Conservation (phyloP, 2,797 vertebrate genomes). For the Lacerta viridis region DNA sequence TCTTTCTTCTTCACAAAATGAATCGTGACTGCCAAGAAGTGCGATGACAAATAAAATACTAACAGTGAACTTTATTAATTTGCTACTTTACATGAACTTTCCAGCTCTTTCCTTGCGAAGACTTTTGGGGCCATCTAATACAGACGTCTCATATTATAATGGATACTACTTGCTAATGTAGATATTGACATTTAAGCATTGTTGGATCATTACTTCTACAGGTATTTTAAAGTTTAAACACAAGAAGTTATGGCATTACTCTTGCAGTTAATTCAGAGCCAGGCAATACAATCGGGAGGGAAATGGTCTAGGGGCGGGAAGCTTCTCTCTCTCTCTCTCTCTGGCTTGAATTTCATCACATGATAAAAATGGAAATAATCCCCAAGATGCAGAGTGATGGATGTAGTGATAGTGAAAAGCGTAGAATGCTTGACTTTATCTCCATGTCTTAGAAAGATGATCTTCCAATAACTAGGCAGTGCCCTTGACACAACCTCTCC, state of each 20-base stretch:
- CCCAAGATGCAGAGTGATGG: not conserved
- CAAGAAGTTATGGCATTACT: not conserved
- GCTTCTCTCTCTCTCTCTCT: not conserved
- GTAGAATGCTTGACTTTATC: not conserved
- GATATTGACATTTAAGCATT: conserved; percentile 54
- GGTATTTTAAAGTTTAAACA: not conserved
- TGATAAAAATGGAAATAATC: not conserved
- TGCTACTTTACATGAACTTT: conserved; percentile 34
- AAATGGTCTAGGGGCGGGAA: not conserved
- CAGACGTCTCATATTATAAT: conserved; percentile 47
- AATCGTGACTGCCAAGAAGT: conserved; percentile 28
- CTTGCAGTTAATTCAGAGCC: not conserved
- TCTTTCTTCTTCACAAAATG: conserved; percentile 30
- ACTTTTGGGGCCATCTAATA: conserved; percentile 22
- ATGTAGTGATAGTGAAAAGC: not conserved
- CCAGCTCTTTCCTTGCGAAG: conserved; percentile 39
- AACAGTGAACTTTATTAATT: not conserved
- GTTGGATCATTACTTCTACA: conserved; percentile 57
- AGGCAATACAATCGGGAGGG: not conserved
- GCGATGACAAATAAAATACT: not conserved
- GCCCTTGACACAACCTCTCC: not conserved
- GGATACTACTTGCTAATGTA: conserved; percentile 32
- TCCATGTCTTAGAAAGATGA: not conserved
- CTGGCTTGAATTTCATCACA: not conserved
- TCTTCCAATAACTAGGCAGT: not conserved